These are phyloP conservation scores for Heliconius cydno DNA, from an alignment of 2,888 invertebrate genomes.

Conservation along the genomic window DNA sequence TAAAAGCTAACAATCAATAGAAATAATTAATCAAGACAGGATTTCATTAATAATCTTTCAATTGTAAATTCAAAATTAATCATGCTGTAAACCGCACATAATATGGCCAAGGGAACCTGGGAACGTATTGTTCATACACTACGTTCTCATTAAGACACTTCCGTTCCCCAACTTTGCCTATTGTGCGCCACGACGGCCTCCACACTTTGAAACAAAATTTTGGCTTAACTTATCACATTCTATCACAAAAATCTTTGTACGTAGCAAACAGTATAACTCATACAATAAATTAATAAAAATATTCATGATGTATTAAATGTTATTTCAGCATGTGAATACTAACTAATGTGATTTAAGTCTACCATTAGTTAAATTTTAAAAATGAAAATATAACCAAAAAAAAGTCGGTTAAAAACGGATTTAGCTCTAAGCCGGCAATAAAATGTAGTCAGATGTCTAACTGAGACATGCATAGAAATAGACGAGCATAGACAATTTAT, in stretches of 20 bases:
- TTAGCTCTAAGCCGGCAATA: no score
- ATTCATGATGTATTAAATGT: not conserved
- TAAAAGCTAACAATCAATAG: not conserved
- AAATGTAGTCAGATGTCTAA: not conserved
- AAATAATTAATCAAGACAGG: not conserved
- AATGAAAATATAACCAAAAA: not conserved
- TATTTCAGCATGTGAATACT: conserved; percentile 4
- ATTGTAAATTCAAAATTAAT: no score
- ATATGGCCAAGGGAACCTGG: no score
- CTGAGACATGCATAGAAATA: not conserved
- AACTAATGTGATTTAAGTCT: conserved; percentile 37
- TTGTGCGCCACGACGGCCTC: no score
- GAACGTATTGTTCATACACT: no score
- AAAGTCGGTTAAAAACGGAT: no score
- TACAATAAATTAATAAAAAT: not conserved
- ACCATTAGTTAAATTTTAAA: conserved; percentile 34
- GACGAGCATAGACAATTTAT: not conserved
- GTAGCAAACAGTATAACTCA: not conserved
- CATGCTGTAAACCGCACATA: no score
- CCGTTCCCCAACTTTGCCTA: no score
- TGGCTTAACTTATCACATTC: no score
- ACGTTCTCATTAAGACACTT: no score
- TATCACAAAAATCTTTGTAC: no score
- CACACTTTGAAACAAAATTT: no score
- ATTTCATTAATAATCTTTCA: not conserved